Base-by-base conservation (phyloP, 2,888 invertebrate genomes). In the Amphimallon solstitiale region DNA sequence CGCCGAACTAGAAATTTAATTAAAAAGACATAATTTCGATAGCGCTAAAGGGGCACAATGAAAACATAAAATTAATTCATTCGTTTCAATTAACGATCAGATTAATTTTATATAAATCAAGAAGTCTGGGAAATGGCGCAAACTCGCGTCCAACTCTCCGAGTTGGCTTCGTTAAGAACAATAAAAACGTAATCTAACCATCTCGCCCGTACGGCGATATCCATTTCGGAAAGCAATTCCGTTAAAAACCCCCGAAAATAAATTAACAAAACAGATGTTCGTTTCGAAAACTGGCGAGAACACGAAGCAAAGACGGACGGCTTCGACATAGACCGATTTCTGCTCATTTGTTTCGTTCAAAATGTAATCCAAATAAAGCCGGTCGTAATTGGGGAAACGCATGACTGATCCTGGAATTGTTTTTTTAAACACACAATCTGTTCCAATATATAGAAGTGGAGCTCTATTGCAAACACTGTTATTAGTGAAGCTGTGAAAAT, bases 41-140 rank as follows among this genome's bases (percentile, higher is more conserved):
- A 17, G 17, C 10, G 9, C 17, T 45, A n/a, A 45, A 17, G 19
- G 10, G 10, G 17, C n/a, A 19, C 19, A 14, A n/a, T 19, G 14
- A 17, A 45, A 15, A 19, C 45, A 17, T 17, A 9, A 45, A 45
- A 45, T 19, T 10, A 43, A 43, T 43, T 17, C 15, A 17, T 45
- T 45, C 45, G 4, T 45, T 45, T 17, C 19, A 15, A 45, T 45
- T 45, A 45, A 17, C 29, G 7, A 15, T 19, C 12, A 17, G 17
- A 45, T 45, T 45, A 19, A 45, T 45, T 45, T 45, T 19, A 19
- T 45, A 45, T 17, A n/a, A 45, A 45, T 45, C 17, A 45, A 29
- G 29, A 29, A 29, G 7, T 5, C 29, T 29, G 29, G 29, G 9
- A 29, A 29, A 3, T 2, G 7, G 29, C 29, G 2, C 9, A 45